phyloP scores from a whole-genome alignment of 2,797 vertebrate genomes.

The Artibeus lituratus region DNA sequence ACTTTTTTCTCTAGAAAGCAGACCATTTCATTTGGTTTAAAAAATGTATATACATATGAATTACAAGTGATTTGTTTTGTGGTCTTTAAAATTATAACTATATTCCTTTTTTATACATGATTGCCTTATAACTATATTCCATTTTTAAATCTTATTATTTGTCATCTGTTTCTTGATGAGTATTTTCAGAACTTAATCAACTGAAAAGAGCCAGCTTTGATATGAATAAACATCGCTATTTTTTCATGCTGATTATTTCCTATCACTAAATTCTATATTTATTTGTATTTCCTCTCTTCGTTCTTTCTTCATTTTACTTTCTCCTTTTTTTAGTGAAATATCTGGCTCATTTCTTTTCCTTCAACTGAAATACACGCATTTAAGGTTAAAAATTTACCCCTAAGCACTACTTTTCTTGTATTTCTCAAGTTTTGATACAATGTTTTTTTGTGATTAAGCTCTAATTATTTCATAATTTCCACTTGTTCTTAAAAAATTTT shows the following conservation, averaged over 20 bases:
- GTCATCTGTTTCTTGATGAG: neutral
- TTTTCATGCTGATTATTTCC: neutral
- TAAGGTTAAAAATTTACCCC: neutral
- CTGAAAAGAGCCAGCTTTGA: neutral
- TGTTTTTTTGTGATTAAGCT: neutral
- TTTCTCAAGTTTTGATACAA: neutral
- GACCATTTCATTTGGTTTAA: neutral
- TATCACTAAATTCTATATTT: neutral
- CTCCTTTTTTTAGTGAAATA: neutral
- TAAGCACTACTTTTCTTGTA: neutral
- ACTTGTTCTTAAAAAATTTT: neutral
- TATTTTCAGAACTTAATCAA: neutral
- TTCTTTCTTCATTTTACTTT: conserved; percentile 25
- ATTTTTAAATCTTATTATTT: neutral
- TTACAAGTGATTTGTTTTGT: neutral
- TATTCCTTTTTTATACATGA: neutral
- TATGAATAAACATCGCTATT: neutral
- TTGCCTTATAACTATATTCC: neutral
- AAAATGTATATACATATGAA: neutral
- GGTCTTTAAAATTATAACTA: conserved; percentile 25
- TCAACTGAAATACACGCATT: neutral
- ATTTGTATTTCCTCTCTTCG: neutral
- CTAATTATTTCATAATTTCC: neutral
- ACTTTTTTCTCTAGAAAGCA: neutral
- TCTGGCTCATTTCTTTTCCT: neutral